Conservation (phyloP, 2,888 invertebrate genomes). For the Synergus laeviventris region DNA sequence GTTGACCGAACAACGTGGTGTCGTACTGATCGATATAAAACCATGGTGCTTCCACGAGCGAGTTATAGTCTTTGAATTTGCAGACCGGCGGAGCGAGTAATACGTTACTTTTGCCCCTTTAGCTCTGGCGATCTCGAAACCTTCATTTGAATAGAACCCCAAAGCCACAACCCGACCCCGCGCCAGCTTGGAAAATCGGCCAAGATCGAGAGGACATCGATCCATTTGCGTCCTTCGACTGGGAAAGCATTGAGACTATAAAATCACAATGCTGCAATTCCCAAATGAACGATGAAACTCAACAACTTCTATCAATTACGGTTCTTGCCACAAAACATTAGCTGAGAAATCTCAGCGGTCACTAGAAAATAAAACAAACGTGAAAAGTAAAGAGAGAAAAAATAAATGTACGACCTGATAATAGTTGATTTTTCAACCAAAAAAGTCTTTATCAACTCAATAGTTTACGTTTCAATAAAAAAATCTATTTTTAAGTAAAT, state of each 20-base stretch:
- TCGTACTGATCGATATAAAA: constrained; percentile 45
- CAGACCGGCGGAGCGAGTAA: constrained; percentile 70
- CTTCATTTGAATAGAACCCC: constrained; percentile 23
- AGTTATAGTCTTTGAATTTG: constrained; percentile 70
- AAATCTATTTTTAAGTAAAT: no score
- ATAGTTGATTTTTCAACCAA: not conserved
- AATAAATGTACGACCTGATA: not conserved
- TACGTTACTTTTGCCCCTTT: constrained; percentile 63
- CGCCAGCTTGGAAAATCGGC: constrained; percentile 44
- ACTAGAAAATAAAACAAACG: no score
- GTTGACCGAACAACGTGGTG: constrained; percentile 36
- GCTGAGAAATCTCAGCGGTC: no score
- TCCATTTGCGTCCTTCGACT: constrained; percentile 27
- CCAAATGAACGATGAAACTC: constrained; percentile 4
- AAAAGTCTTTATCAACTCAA: no score
- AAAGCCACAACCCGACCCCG: constrained; percentile 18
- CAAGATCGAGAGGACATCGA: constrained; percentile 46
- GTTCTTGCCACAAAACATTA: not conserved
- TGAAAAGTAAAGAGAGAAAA: not conserved
- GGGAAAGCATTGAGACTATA: constrained; percentile 8
- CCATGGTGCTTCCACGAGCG: constrained; percentile 22
- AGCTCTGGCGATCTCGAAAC: constrained; percentile 57
- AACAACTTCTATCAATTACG: not conserved
- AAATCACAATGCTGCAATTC: constrained; percentile 16
- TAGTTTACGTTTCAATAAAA: no score